Base-by-base conservation (phyloP, 2,888 invertebrate genomes). In the Metopia argyrocephala region DNA sequence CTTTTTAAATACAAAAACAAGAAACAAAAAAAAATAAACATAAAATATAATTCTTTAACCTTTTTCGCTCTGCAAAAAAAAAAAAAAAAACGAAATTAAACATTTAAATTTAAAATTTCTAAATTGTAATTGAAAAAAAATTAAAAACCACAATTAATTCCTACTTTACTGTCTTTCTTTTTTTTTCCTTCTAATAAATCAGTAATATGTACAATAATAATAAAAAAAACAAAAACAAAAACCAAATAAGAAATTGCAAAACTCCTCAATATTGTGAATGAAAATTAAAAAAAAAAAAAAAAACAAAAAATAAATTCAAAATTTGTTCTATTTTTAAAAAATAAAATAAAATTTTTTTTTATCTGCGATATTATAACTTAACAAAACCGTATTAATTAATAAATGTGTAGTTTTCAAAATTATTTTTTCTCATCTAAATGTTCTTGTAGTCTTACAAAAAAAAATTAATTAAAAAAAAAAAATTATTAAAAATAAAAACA, bases 181-280 rank as follows among this genome's bases (percentile, higher is more conserved):
- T 70, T 73, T 66, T 64, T 78, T 75, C 61, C 18, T 25, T 76
- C 68, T 12, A 38, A 38, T n/a, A n/a, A n/a, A 9, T 38, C 38
- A 38, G 6, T 38, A 38, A 38, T 9, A 38, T 12, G 9, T 38
- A 38, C n/a, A n/a, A n/a, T n/a, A n/a, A n/a, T n/a, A 38, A 12
- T 9, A 68, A 31, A 18, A 6, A 56, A 59, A 70, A 45, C 45
- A 48, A 50, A 25, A 45, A 21, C 21, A 66, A 20, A 61, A 45
- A 52, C 20, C 25, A 56, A 31, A 52, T 64, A 59, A 45, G 20
- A 64, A 69, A 69, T 38, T 21, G 27, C 25, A 69, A 78, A 81
- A 81, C 74, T 78, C 78, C 78, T 81, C 78, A 81, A 78, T 65
- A 78, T 81, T 78, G 73, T 81, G 74, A 78, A 81, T 78, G 74